These are phyloP conservation scores for Drosophila kepulauana DNA, from an alignment of 1,140 invertebrate genomes.

Conservation along the genomic window DNA sequence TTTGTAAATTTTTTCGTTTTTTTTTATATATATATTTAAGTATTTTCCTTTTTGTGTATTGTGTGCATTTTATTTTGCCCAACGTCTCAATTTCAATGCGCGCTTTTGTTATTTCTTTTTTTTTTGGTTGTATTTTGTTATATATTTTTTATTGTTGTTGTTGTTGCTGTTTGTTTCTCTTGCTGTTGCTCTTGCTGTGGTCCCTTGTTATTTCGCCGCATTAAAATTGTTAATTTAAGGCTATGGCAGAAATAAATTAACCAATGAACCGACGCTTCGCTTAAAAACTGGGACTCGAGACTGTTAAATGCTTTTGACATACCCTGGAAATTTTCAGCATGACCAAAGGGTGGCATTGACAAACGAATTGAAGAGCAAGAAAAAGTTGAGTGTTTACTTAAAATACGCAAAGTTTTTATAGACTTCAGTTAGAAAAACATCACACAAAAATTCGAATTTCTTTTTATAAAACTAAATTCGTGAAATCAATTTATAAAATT, in stretches of 20 bases:
- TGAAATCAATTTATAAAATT: too few species aligned
- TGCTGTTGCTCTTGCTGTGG: conserved; percentile 27
- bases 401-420: too few species aligned
- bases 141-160: conserved; percentile 15
- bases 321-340: conserved; percentile 7
- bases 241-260: conserved; percentile 77
- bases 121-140: conserved; percentile 27
- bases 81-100: conserved; percentile 76
- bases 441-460: too few species aligned
- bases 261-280: conserved; percentile 62
- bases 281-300: conserved; percentile 29
- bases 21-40: conserved; percentile 58
- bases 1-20: conserved; percentile 67
- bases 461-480: too few species aligned
- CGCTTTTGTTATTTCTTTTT: conserved; percentile 58
- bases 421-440: too few species aligned
- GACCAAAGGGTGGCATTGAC: background rate
- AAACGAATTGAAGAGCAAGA: too few species aligned
- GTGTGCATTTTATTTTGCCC: conserved; percentile 54
- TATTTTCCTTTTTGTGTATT: conserved; percentile 59
- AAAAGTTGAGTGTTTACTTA: too few species aligned
- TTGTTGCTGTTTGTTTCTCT: background rate
- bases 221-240: conserved; percentile 83
- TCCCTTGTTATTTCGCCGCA: conserved; percentile 44
- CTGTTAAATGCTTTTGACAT: conserved; percentile 38